Percentiles rank a stretch among this genome's conserved stretches.
These are phyloP conservation scores for Vanessa atalanta DNA, from an alignment of 1,140 invertebrate species.

Conservation along the genomic window DNA sequence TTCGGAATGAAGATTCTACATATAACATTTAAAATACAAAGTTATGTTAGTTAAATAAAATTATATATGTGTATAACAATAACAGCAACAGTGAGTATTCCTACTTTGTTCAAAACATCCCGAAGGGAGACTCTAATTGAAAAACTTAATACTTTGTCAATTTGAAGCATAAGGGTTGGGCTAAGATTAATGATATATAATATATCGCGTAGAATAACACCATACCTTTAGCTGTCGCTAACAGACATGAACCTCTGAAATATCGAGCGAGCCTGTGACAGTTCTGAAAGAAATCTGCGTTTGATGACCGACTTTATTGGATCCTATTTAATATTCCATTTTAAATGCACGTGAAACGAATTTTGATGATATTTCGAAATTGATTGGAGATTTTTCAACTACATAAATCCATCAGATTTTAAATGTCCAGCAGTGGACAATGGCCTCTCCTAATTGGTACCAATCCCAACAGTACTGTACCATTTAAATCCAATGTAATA, in stretches of 20 bases:
- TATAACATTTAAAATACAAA: too few species aligned
- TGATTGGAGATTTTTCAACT: neutral
- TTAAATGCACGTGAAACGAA: neutral
- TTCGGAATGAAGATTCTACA: too few species aligned
- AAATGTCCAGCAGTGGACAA: too few species aligned
- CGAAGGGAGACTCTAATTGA: too few species aligned
- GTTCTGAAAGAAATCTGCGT: constrained; percentile 37
- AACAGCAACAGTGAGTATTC: too few species aligned
- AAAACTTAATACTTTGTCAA: too few species aligned
- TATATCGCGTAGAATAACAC: neutral
- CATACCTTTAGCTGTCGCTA: constrained; percentile 23
- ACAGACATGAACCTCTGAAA: constrained; percentile 30
- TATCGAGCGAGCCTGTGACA: constrained; percentile 36
- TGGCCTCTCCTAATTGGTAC: too few species aligned
- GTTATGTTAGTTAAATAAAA: too few species aligned
- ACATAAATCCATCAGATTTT: neutral
- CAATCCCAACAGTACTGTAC: too few species aligned
- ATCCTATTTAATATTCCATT: constrained; percentile 6
- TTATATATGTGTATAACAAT: too few species aligned
- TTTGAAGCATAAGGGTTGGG: neutral
- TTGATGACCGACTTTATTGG: constrained; percentile 36
- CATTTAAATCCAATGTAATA: too few species aligned
- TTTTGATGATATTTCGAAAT: neutral
- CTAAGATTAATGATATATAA: neutral
- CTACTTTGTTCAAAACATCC: too few species aligned